Base-by-base conservation (phyloP, 2,113 vertebrate species). In the Lamprologus lemairii region DNA sequence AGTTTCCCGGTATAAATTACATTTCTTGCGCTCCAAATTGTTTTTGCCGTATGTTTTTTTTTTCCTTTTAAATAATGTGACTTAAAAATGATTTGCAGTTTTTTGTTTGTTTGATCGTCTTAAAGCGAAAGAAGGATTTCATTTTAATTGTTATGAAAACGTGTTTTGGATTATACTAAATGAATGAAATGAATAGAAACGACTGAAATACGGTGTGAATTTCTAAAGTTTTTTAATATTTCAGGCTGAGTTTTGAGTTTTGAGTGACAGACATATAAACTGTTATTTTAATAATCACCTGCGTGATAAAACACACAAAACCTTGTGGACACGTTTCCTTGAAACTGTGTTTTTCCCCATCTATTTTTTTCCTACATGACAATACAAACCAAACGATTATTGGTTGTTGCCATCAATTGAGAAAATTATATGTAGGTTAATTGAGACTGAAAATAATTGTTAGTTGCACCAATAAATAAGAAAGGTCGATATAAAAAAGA, bases 171-270 rank as follows among this genome's bases (percentile, higher is more conserved):
- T 31, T 47, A 75, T 19, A 75, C 16, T 31, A 28, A 75, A 75
- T 31, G 2, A 47, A 47, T 11, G 4, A 31, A 47, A 75, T 31
- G 16, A 19, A 49, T 19, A 16, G 71, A 75, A 47, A 19, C 8
- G 40, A 47, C 40, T 28, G 13, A 17, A 73, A 7, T 17, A 37
- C 31, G 3, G 6, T 73, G 21, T 73, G 21, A 73, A 17, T 73
- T 28, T 17, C 14, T 0, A 19, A 16, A 63, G 11, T 0, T 31
- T 65, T 37, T 65, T 68, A 33, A 53, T 23, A 26, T 31, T 78
- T 78, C 45, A 49, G 45, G 42, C 73, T 31, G 17, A 31, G 71
- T 65, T 65, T 58, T 58, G 23, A 71, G 21, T 42, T 73, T 31
- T 51, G 16, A 78, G 71, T 78, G 45, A 12, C 45, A 49, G 1